Conservation (phyloP, 1,140 invertebrate genomes). For the Drosophila pallidifrons region DNA sequence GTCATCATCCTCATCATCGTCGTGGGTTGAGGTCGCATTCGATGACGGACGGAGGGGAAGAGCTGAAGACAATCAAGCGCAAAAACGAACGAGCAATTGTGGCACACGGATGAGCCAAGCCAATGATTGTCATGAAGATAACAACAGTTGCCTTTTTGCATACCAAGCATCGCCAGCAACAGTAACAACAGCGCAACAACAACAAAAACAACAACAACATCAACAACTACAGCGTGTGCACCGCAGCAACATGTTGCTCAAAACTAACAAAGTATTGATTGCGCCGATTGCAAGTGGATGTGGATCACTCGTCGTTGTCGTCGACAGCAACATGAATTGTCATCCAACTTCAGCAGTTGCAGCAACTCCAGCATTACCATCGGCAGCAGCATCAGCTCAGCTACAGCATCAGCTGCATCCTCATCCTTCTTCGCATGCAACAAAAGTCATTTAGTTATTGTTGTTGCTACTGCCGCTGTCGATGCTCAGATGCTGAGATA, state of each 20-base stretch:
- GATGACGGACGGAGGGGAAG: not conserved
- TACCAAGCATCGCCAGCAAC: conserved; percentile 73
- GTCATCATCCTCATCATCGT: conserved; percentile 27
- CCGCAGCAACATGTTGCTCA: conserved; percentile 79
- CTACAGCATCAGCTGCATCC: conserved; percentile 33
- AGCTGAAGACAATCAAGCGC: conserved; percentile 77
- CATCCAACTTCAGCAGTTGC: conserved; percentile 62
- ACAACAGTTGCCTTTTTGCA: conserved; percentile 83
- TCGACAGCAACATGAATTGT: conserved; percentile 79
- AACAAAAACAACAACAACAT: conserved; percentile 21
- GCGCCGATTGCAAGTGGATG: conserved; percentile 80
- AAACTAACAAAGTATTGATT: conserved; percentile 83
- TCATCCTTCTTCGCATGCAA: conserved; percentile 71
- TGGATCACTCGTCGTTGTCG: conserved; percentile 75
- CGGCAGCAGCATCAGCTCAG: conserved; percentile 1
- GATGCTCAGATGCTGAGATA: conserved; percentile 53
- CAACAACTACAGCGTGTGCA: conserved; percentile 48
- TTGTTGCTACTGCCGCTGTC: conserved; percentile 50
- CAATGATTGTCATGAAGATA: conserved; percentile 82
- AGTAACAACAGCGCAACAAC: conserved; percentile 15
- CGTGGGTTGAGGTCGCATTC: conserved; percentile 14
- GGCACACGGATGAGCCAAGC: conserved; percentile 77
- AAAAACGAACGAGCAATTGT: conserved; percentile 82
- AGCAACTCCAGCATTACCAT: conserved; percentile 37
- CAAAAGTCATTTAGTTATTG: conserved; percentile 82